Evolutionary conservation across 2,113 vertebrate species (phyloP).

Genomic region (Ophiodon elongatus): DNA sequence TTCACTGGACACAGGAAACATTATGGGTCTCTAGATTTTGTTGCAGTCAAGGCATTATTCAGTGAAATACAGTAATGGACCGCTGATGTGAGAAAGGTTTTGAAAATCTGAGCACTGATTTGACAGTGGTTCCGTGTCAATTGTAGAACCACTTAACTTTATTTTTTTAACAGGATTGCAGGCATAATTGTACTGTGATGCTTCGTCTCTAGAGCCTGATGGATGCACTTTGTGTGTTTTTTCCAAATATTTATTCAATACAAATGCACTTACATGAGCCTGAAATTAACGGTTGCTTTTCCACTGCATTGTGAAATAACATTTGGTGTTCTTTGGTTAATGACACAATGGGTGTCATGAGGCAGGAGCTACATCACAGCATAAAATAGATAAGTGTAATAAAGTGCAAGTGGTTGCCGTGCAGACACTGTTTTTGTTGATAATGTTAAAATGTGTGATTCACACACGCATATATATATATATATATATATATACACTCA

Average conservation of each 20-base stretch:
- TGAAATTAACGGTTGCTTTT: constrained; percentile 11
- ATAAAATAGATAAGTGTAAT: background rate
- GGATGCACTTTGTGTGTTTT: constrained; percentile 3
- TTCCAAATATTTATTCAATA: constrained; percentile 19
- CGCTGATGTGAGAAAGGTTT: background rate
- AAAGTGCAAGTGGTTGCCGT: background rate
- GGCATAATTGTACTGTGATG: background rate
- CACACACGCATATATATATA: background rate
- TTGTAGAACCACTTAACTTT: background rate
- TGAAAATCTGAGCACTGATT: background rate
- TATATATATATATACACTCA: background rate
- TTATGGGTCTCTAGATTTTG: background rate
- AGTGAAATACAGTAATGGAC: background rate
- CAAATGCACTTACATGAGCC: constrained; percentile 4
- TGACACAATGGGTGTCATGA: background rate
- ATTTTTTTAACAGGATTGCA: background rate
- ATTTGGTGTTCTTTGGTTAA: constrained; percentile 19
- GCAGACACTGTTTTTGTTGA: background rate
- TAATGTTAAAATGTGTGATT: background rate
- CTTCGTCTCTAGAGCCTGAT: background rate
- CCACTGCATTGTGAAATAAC: background rate
- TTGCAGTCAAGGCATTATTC: background rate
- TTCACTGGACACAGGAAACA: constrained; percentile 34
- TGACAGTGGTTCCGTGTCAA: background rate
- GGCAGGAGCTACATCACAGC: background rate